phyloP scores from a whole-genome alignment of 92 coral and sea anemone genomes.

The Porites lobata region DNA sequence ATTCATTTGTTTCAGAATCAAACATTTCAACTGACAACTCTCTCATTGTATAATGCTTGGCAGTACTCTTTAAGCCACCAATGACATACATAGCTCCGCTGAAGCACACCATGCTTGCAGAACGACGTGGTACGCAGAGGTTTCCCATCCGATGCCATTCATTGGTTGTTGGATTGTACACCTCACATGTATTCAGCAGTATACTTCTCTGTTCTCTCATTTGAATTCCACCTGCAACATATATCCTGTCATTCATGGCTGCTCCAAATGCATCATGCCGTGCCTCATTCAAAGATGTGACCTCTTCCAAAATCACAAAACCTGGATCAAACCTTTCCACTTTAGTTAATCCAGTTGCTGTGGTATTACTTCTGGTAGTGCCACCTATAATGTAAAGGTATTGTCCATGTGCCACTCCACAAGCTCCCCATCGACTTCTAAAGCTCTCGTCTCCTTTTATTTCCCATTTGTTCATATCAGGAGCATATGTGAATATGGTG shows the following conservation, averaged over 20 bases:
- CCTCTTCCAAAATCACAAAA: not conserved
- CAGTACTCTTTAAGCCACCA: not conserved
- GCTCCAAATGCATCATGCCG: conserved; percentile 1
- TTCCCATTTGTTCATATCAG: not conserved
- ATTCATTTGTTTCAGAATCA: not conserved
- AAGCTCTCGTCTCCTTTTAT: no score
- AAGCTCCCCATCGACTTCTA: not conserved
- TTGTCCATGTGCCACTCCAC: not conserved
- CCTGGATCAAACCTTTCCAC: not conserved
- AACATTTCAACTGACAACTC: conserved; percentile 2
- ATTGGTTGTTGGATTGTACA: conserved; percentile 2
- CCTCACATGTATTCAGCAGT: not conserved
- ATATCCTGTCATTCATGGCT: not conserved
- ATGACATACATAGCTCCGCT: not conserved
- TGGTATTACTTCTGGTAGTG: not conserved
- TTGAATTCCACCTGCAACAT: not conserved
- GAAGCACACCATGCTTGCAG: conserved; percentile 15
- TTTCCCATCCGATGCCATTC: not conserved
- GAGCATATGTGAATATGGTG: not conserved
- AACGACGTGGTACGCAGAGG: not conserved
- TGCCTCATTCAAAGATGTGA: not conserved
- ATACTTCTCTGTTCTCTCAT: not conserved
- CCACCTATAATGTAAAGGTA: conserved; percentile 16
- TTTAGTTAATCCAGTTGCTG: not conserved
- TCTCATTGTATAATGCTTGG: not conserved